Evolutionary conservation across 2,888 invertebrate genomes (phyloP).

Genomic region (Adela reaumurella): DNA sequence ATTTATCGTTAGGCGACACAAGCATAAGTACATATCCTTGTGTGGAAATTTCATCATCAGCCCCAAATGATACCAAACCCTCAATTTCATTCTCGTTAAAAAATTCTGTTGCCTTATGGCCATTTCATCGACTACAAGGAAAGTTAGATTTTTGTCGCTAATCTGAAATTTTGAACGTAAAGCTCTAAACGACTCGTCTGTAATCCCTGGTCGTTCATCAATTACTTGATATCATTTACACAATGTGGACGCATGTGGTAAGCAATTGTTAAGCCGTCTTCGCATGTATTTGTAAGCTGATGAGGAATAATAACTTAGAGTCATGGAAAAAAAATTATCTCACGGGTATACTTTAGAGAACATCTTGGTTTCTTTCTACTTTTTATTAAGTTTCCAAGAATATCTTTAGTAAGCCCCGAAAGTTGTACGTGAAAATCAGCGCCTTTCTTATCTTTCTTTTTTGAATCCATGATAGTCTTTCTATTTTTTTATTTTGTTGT

Average conservation of each 20-base stretch:
- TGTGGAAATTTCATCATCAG: not conserved
- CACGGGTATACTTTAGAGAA: no score
- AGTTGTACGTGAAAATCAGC: not conserved
- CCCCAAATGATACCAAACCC: slow-evolving; percentile 3
- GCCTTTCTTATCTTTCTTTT: not conserved
- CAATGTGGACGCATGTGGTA: not conserved
- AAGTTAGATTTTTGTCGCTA: slow-evolving; percentile 1
- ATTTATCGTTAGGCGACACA: not conserved
- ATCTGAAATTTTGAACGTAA: not conserved
- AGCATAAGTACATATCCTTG: slow-evolving; percentile 1
- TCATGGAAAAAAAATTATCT: not conserved
- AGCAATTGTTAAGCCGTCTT: not conserved
- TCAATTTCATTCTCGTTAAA: slow-evolving; percentile 6
- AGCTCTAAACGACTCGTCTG: not conserved
- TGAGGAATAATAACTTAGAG: not conserved
- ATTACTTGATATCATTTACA: not conserved
- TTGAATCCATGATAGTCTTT: not conserved
- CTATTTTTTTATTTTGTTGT: not conserved
- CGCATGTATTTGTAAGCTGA: not conserved
- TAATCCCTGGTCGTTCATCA: not conserved
- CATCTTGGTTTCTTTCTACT: no score
- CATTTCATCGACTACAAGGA: slow-evolving; percentile 11
- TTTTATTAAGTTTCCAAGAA: no score
- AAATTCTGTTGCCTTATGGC: slow-evolving; percentile 9
- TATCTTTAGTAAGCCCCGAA: no score